These are phyloP conservation scores for Australoheros scitulus DNA, from an alignment of 2,113 vertebrate genomes.

Conservation along the genomic window DNA sequence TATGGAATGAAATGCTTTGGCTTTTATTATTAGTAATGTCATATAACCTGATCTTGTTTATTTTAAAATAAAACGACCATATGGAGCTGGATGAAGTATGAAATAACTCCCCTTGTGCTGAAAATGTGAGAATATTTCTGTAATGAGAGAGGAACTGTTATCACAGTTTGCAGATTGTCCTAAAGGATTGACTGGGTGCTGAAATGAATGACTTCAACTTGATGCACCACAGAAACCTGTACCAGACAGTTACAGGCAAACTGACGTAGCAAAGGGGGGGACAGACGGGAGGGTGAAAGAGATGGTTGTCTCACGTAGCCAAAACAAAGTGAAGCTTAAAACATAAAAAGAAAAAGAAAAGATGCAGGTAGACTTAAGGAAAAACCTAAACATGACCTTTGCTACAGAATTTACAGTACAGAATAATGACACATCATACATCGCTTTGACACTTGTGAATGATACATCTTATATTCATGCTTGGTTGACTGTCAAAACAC, in stretches of 20 bases:
- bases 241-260: slow-evolving; percentile 17
- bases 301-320: slow-evolving; percentile 54
- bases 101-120: background rate
- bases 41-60: background rate
- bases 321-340: slow-evolving; percentile 42
- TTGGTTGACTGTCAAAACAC: background rate
- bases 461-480: background rate
- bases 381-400: background rate
- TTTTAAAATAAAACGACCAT: background rate
- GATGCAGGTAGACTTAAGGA: background rate
- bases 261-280: background rate
- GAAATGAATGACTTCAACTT: slow-evolving; percentile 13
- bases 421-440: background rate
- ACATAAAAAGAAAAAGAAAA: background rate
- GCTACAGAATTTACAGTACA: background rate
- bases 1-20: background rate
- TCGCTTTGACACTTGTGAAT: background rate
- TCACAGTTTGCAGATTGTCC: background rate
- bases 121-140: background rate
- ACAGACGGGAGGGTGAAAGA: background rate
- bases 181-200: background rate
- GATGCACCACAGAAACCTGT: slow-evolving; percentile 40
- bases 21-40: background rate
- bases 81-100: background rate
- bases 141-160: background rate